Evolutionary conservation across 37 sponge, comb jelly and placozoan genomes (phyloP), one percentile per base, ranked within the genome.

Genomic region (Beroe forskalii): DNA sequence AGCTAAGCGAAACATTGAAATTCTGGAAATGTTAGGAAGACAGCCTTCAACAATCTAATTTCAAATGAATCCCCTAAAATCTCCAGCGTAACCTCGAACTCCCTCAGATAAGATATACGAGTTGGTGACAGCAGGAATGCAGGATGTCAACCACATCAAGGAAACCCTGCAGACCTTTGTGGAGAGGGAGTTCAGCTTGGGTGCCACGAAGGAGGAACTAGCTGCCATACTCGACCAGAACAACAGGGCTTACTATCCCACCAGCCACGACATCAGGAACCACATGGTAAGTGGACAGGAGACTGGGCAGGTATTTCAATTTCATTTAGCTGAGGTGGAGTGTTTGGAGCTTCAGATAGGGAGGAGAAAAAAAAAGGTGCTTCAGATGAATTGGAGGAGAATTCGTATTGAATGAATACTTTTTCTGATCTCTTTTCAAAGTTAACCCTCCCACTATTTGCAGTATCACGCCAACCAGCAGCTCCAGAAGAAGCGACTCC

Each of bases 381-480:
- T n/a, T n/a, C n/a, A n/a, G n/a, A n/a, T n/a, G n/a, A 20, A 9
- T 55, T 20, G 60, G 60, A 17, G 9, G 17, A 55, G 60, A 55
- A 17, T 55, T 55, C 9, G 9, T 55, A 55, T 55, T 17, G 9
- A 17, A 55, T 55, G 14, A 55, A 20, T 55, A 20, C 14, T 55
- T 55, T 55, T 17, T 55, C 17, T 17, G 14, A 55, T 9, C 60
- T 55, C 9, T 20, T n/a, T n/a, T n/a, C n/a, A n/a, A n/a, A n/a
- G n/a, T n/a, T n/a, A n/a, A n/a, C 67, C 8, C 23, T 24, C 75
- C 75, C 22, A 4, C 4, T 30, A 36, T 72, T 22, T 39, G 22
- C 75, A 72, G 75, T 72, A 72, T 20, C 75, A 72, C 39, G 75
- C 75, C 9, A 72, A 72, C 75, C 75, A 72, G 75, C 75, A 72